These are phyloP conservation scores for Dusona sp. DNA, from an alignment of 2,888 invertebrate species.

Conservation along the genomic window DNA sequence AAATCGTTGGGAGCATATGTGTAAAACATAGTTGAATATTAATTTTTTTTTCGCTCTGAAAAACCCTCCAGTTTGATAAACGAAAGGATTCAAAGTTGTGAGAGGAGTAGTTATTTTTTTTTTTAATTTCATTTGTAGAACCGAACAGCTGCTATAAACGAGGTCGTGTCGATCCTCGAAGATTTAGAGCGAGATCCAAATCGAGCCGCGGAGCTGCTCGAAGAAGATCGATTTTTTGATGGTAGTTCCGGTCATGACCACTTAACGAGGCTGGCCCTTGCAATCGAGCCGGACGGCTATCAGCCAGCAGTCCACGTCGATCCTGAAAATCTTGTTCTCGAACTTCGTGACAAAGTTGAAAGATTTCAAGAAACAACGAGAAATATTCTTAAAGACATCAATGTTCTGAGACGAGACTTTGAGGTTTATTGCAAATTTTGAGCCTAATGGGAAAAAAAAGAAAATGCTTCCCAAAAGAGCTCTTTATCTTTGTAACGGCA, in stretches of 20 bases:
- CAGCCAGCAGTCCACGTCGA: constrained; percentile 60
- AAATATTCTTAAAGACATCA: constrained; percentile 77
- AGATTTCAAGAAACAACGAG: constrained; percentile 75
- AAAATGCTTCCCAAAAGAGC: background rate
- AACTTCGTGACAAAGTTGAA: constrained; percentile 77
- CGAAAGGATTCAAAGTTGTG: background rate
- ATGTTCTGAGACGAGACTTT: constrained; percentile 76
- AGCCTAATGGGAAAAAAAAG: background rate
- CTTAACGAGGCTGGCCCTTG: constrained; percentile 77
- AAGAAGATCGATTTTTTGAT: constrained; percentile 76
- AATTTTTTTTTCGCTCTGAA: too few species aligned
- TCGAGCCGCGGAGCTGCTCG: constrained; percentile 67
- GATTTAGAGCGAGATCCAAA: constrained; percentile 71
- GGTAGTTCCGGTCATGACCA: constrained; percentile 75
- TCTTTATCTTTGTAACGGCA: background rate
- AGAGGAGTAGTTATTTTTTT: background rate
- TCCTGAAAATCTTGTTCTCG: constrained; percentile 72
- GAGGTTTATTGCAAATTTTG: constrained; percentile 70
- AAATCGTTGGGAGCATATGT: too few species aligned
- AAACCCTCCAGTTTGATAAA: background rate
- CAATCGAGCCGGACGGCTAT: constrained; percentile 77
- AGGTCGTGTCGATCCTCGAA: constrained; percentile 75
- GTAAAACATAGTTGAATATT: too few species aligned
- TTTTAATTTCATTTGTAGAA: constrained; percentile 44
- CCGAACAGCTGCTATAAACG: constrained; percentile 69